These are phyloP conservation scores for Australoheros facetus DNA, from an alignment of 2,797 vertebrate genomes.

Conservation along the genomic window DNA sequence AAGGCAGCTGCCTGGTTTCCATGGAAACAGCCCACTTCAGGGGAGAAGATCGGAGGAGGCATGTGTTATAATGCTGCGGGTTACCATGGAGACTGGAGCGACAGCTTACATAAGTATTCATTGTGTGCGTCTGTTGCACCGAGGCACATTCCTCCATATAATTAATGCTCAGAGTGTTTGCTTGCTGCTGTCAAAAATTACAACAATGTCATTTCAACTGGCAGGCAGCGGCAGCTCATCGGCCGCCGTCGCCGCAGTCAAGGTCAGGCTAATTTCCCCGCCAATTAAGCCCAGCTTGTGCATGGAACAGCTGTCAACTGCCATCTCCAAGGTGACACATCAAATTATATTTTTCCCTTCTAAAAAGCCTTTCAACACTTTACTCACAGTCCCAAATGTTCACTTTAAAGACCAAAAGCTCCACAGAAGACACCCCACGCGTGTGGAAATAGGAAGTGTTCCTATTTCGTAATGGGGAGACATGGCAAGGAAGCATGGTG, in stretches of 20 bases:
- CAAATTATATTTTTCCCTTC: constrained; percentile 58
- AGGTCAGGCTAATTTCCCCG: constrained; percentile 79
- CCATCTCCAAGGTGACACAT: constrained; percentile 80
- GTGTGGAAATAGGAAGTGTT: constrained; percentile 22
- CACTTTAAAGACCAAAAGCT: constrained; percentile 24
- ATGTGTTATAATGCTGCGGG: constrained; percentile 74
- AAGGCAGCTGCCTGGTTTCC: constrained; percentile 80
- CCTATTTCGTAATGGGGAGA: constrained; percentile 25
- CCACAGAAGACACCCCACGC: neutral
- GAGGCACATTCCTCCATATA: constrained; percentile 75
- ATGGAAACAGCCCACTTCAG: constrained; percentile 83
- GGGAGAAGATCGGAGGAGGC: constrained; percentile 69
- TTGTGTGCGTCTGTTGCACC: constrained; percentile 65
- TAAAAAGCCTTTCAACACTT: constrained; percentile 45
- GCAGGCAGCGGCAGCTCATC: constrained; percentile 59
- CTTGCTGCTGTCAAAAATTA: constrained; percentile 72
- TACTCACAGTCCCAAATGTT: constrained; percentile 38
- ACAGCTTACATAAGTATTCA: constrained; percentile 85
- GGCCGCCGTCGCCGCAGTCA: constrained; percentile 61
- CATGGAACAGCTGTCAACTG: constrained; percentile 78
- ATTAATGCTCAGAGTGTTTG: constrained; percentile 79
- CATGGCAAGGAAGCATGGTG: constrained; percentile 52
- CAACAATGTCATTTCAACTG: constrained; percentile 78
- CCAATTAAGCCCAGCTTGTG: constrained; percentile 77
- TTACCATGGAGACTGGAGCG: constrained; percentile 81